Evolutionary conservation across 2,888 invertebrate genomes (phyloP).

Genomic region (Tiliacea citrago): DNA sequence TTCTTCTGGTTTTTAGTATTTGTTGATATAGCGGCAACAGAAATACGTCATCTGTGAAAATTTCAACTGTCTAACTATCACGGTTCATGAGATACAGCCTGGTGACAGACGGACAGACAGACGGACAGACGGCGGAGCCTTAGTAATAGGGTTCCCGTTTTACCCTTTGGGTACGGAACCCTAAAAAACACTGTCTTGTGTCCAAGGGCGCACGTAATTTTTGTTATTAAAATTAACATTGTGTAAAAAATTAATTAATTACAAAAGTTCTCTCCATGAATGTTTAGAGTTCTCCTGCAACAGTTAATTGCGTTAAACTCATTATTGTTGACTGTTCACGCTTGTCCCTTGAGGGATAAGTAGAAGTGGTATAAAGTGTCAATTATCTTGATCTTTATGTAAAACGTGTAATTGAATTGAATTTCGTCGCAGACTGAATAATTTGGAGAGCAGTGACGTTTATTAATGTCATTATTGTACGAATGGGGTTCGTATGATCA

Average conservation of each 20-base stretch:
- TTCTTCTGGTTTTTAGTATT: too few species aligned
- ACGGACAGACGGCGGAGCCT: too few species aligned
- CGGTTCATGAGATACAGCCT: too few species aligned
- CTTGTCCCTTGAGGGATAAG: constrained; percentile 33
- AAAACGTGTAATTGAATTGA: constrained; percentile 49
- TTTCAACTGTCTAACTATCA: too few species aligned
- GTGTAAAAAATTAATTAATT: constrained; percentile 60
- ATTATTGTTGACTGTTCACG: constrained; percentile 50
- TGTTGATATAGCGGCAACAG: too few species aligned
- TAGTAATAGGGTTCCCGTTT: too few species aligned
- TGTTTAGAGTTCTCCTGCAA: constrained; percentile 40
- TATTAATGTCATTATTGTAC: constrained; percentile 25
- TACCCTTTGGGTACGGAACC: too few species aligned
- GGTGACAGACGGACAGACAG: too few species aligned
- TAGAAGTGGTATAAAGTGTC: constrained; percentile 50
- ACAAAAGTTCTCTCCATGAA: constrained; percentile 35
- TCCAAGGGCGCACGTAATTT: constrained; percentile 39
- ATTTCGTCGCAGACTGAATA: constrained; percentile 44
- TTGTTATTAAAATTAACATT: constrained; percentile 53
- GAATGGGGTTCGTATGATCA: not conserved
- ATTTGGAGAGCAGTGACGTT: constrained; percentile 33
- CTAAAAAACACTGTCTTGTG: not conserved
- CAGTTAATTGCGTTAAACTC: constrained; percentile 55
- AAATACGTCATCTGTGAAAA: too few species aligned
- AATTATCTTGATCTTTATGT: constrained; percentile 56